These are phyloP conservation scores for Rhynchotus rufescens DNA, from an alignment of 2,797 vertebrate species.

Conservation along the genomic window DNA sequence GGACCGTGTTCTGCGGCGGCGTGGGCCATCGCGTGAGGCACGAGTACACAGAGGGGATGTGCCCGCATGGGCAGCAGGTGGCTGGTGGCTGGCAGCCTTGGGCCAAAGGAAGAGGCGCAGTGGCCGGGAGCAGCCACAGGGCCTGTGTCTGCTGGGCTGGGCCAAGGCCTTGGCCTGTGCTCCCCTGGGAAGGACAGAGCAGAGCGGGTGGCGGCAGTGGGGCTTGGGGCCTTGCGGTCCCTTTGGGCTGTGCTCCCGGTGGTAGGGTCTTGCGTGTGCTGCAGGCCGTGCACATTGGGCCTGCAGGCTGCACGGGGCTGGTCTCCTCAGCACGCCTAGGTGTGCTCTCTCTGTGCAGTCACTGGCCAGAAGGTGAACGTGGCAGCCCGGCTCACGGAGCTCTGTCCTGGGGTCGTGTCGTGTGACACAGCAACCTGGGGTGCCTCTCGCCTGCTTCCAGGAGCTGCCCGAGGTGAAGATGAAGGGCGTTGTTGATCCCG, in stretches of 20 bases:
- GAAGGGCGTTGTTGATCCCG: conserved; percentile 70
- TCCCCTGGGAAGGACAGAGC: no score
- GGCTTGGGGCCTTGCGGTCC: neutral
- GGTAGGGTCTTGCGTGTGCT: neutral
- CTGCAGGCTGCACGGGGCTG: neutral
- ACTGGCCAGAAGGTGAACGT: conserved; percentile 79
- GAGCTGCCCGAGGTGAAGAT: conserved; percentile 66
- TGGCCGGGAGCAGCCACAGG: no score
- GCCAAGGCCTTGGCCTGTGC: neutral
- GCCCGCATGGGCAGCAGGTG: neutral
- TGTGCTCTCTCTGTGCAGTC: conserved; percentile 36
- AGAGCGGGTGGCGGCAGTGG: neutral
- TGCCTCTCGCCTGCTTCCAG: conserved; percentile 71
- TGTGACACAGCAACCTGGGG: conserved; percentile 72
- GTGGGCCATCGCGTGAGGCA: conserved; percentile 77
- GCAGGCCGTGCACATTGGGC: no score
- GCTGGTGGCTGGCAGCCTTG: neutral
- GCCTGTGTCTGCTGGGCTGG: neutral
- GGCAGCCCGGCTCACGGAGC: conserved; percentile 77
- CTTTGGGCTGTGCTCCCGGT: neutral
- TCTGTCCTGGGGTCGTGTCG: conserved; percentile 74
- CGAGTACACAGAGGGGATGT: conserved; percentile 77
- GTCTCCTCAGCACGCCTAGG: neutral
- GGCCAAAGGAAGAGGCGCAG: no score
- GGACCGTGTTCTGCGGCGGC: conserved; percentile 76